These are phyloP conservation scores for Channa argus DNA, from an alignment of 2,113 vertebrate genomes.

Conservation along the genomic window DNA sequence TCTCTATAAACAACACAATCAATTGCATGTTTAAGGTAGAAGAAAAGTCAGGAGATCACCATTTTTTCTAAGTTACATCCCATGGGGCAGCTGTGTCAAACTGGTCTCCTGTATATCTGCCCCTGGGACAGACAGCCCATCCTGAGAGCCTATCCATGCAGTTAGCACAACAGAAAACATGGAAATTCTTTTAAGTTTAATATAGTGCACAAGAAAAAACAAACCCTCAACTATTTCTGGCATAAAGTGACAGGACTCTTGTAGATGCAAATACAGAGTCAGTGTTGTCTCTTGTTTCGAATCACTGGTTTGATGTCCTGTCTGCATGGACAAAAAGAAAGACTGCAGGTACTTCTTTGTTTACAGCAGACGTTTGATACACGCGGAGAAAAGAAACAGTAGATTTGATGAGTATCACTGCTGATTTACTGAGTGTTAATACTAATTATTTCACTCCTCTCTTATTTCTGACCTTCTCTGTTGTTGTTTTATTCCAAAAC, in stretches of 20 bases:
- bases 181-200: not conserved
- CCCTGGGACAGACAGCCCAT: too few relatives aligned
- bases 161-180: not conserved
- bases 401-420: conserved; percentile 27
- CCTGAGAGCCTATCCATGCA: not conserved
- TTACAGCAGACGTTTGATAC: conserved; percentile 22
- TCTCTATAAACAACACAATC: too few relatives aligned
- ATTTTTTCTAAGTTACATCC: too few relatives aligned
- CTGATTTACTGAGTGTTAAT: conserved; percentile 15
- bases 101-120: too few relatives aligned
- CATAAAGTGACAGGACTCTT: conserved; percentile 4
- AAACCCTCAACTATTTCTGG: not conserved
- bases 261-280: not conserved
- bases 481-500: conserved; percentile 36
- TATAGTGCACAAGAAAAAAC: not conserved
- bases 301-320: conserved; percentile 15
- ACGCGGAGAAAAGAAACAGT: not conserved
- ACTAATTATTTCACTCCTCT: conserved; percentile 35
- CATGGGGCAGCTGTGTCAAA: too few relatives aligned
- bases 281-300: not conserved
- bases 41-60: too few relatives aligned
- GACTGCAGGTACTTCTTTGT: not conserved
- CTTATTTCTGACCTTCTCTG: conserved; percentile 51
- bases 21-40: too few relatives aligned
- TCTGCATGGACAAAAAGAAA: conserved; percentile 5